A percentile compares a stretch with the other conserved stretches of the same genome.
These are phyloP conservation scores for Lamprotornis superbus DNA, from an alignment of 2,113 vertebrate species.

Conservation along the genomic window DNA sequence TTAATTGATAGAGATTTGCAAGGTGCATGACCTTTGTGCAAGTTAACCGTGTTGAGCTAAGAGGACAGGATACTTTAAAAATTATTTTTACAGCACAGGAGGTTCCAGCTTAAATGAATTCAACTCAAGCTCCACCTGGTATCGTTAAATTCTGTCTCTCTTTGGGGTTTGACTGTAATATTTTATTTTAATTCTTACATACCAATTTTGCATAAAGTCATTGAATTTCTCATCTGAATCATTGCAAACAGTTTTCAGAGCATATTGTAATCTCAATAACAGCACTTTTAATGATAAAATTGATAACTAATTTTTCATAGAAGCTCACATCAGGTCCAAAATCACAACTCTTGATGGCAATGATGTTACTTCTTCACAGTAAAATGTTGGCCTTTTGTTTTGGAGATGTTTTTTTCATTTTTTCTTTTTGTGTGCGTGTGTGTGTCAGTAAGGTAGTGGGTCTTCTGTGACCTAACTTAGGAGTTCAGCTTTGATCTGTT, in stretches of 20 bases:
- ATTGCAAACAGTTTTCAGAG: background rate
- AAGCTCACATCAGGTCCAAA: background rate
- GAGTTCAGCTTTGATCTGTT: background rate
- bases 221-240: background rate
- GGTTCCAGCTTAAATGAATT: background rate
- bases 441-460: background rate
- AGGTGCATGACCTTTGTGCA: background rate
- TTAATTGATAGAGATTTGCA: constrained; percentile 34
- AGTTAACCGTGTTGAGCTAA: background rate
- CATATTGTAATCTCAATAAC: background rate
- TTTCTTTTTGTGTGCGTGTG: background rate
- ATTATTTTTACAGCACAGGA: background rate
- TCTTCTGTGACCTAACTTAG: background rate
- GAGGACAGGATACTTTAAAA: background rate
- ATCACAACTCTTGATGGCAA: background rate
- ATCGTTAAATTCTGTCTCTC: background rate
- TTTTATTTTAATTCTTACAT: background rate
- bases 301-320: background rate
- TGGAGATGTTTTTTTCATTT: background rate
- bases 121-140: background rate
- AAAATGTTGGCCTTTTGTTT: background rate
- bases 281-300: background rate
- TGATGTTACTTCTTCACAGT: background rate
- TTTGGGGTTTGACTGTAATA: background rate
- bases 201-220: background rate